Evolutionary conservation across 1,140 invertebrate genomes (phyloP), one percentile per base, ranked within the genome.

Genomic region (Magallana angulata): DNA sequence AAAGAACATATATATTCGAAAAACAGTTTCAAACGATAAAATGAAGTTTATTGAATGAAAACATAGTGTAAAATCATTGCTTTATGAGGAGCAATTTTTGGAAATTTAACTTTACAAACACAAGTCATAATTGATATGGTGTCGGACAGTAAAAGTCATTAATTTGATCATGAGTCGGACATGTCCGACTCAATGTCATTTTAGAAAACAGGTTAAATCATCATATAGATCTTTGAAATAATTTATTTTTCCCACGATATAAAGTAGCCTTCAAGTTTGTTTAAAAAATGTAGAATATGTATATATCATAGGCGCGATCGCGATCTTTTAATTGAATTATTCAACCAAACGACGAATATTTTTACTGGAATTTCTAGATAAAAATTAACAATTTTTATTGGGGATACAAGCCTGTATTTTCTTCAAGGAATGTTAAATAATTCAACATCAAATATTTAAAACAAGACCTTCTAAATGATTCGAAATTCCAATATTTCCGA

Each of bases 151-250:
- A 83, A 83, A 58, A 57, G 18, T 57, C 8, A 9, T 57, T 9
- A 58, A 16, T 30, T 7, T 83, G 82, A 83, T 57, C 82, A 8
- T 83, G 18, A 14, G 82, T 83, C 82, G 82, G 82, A 83, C 82
- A 12, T 83, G 82, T 83, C 82, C 82, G 82, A 83, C 7, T 83
- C 7, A 57, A 83, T 57, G 59, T 83, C 82, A 83, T 57, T 48
- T 8, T 16, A 5, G 7, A 48, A 8, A 62, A n/a, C 11, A 62
- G 0, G n/a, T n/a, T 12, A 62, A 62, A 24, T 24, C 11, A 62
- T 62, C 60, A 62, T 62, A 11, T n/a, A 62, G 60, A 62, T 62
- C 60, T 11, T 62, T 62, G n/a, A 62, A 62, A 62, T 11, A 62
- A 62, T 12, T 12, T 62, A 62, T 62, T 62, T 12, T 12, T 62